These are phyloP conservation scores for Dysdera silvatica DNA, from an alignment of 1,140 invertebrate species.

Conservation along the genomic window DNA sequence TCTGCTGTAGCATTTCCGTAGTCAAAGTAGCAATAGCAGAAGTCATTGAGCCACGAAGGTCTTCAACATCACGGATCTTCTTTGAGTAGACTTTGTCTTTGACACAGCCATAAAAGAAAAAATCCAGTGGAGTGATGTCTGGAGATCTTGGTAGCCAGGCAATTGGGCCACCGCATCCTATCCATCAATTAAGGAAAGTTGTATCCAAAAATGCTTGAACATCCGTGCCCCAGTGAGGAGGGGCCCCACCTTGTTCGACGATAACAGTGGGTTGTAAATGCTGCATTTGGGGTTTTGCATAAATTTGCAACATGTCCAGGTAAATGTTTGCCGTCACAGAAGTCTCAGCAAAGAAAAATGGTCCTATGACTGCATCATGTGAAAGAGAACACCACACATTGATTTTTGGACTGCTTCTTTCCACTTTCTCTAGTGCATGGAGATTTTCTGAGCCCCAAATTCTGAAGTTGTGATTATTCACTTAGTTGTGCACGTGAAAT, in stretches of 20 bases:
- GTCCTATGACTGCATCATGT: background rate
- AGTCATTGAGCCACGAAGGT: no score
- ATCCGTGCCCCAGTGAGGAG: background rate
- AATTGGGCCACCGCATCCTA: background rate
- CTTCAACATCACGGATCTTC: no score
- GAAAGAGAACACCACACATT: constrained; percentile 6
- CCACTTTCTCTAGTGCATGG: constrained; percentile 7
- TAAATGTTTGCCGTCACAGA: background rate
- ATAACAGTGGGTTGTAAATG: background rate
- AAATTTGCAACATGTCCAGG: background rate
- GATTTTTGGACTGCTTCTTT: background rate
- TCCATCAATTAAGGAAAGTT: background rate
- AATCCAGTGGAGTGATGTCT: constrained; percentile 30
- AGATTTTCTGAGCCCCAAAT: constrained; percentile 31
- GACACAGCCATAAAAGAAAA: constrained; percentile 29
- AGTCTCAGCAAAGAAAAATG: background rate
- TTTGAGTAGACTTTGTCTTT: constrained; percentile 21
- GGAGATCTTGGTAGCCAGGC: constrained; percentile 28
- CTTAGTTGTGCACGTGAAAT: constrained; percentile 11
- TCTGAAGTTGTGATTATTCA: constrained; percentile 31
- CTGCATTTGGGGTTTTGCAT: background rate
- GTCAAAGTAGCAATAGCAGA: no score
- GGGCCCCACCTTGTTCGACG: background rate
- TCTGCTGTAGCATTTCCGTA: no score
- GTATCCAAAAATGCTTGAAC: background rate